Evolutionary conservation across 2,888 invertebrate genomes (phyloP).

Genomic region (Cyaniris semiargus): DNA sequence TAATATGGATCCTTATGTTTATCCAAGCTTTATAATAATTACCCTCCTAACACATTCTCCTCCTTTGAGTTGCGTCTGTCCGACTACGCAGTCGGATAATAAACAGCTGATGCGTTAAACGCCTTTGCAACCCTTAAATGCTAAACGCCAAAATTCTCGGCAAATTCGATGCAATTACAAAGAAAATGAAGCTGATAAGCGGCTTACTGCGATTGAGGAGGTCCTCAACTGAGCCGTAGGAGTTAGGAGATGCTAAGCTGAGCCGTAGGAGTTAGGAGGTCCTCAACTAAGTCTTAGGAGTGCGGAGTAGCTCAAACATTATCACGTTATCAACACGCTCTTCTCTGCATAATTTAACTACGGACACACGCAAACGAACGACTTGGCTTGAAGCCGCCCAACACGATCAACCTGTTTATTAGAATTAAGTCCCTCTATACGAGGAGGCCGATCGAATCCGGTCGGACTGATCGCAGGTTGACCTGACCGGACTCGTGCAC

Average conservation of each 20-base stretch:
- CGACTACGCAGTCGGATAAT: neutral
- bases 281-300: neutral
- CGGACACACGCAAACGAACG: neutral
- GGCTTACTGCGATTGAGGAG: neutral
- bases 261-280: neutral
- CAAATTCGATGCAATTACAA: slow-evolving; percentile 23
- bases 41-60: neutral
- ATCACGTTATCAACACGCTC: slow-evolving; percentile 1
- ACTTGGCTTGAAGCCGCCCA: neutral
- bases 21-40: neutral
- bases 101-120: neutral
- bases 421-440: no score
- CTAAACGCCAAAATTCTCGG: neutral
- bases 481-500: no score
- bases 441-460: no score
- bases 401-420: no score
- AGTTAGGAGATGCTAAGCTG: neutral
- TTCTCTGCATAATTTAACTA: neutral
- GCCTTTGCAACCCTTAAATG: neutral
- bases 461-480: no score
- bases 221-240: neutral
- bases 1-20: neutral
- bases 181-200: neutral
- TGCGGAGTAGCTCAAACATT: neutral
- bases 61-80: neutral